A percentile compares a stretch with the other conserved stretches of the same genome.
phyloP scores from a whole-genome alignment of 2,888 invertebrate species.

The Platycheirus albimanus region DNA sequence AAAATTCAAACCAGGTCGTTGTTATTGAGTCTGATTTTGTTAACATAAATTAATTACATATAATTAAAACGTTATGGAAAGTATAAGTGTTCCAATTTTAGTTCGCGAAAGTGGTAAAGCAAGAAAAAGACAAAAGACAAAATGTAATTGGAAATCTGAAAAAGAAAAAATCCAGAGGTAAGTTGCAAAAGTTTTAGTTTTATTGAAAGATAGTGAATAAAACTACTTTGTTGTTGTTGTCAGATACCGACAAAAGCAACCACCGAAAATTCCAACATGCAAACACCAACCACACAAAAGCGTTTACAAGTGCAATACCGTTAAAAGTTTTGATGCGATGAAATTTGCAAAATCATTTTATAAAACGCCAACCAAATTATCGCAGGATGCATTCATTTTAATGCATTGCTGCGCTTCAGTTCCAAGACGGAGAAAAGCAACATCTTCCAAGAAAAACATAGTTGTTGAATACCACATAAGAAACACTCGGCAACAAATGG shows the following conservation, averaged over 20 bases:
- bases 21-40: too few relatives aligned
- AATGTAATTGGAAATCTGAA: too few relatives aligned
- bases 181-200: too few relatives aligned
- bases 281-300: constrained; percentile 13
- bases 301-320: constrained; percentile 3
- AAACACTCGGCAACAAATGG: neutral
- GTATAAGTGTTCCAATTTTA: too few relatives aligned
- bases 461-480: neutral
- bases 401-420: constrained; percentile 3
- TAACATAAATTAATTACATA: too few relatives aligned
- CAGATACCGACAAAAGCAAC: constrained; percentile 4
- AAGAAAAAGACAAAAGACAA: too few relatives aligned
- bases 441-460: neutral
- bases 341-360: constrained; percentile 6
- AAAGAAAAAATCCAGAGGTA: too few relatives aligned
- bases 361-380: neutral
- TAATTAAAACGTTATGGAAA: too few relatives aligned
- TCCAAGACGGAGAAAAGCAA: neutral
- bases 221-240: neutral
- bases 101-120: too few relatives aligned
- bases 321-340: constrained; percentile 7
- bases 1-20: too few relatives aligned
- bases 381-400: constrained; percentile 10
- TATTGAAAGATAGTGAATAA: too few relatives aligned
- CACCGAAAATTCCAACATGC: constrained; percentile 1